Evolutionary conservation across 2,888 invertebrate genomes (phyloP).

Genomic region (Piscicola geometra): DNA sequence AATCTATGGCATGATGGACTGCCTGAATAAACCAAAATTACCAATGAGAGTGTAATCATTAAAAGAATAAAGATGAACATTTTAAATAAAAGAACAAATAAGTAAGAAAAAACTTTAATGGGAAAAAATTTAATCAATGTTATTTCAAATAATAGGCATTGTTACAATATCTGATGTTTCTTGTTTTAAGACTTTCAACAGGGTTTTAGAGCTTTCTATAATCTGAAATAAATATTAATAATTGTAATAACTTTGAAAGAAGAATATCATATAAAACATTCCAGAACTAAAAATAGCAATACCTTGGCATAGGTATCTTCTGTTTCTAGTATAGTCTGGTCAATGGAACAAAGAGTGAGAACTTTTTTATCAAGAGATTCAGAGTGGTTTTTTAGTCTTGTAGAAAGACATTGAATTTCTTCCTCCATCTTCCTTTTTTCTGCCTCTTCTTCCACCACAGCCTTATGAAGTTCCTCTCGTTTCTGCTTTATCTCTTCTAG

Average conservation of each 20-base stretch:
- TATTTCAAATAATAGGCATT: not conserved
- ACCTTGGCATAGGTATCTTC: conserved; percentile 7
- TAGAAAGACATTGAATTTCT: conserved; percentile 6
- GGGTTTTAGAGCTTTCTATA: not conserved
- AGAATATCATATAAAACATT: too few relatives aligned
- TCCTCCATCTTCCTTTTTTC: not conserved
- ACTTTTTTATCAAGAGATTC: conserved; percentile 1
- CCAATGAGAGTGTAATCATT: too few relatives aligned
- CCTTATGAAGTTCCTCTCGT: not conserved
- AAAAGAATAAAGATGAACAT: too few relatives aligned
- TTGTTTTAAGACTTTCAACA: conserved; percentile 1
- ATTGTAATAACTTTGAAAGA: too few relatives aligned
- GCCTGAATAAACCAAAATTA: too few relatives aligned
- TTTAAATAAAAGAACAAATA: too few relatives aligned
- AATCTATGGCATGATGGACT: too few relatives aligned
- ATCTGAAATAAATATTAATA: not conserved
- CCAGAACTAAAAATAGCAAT: too few relatives aligned
- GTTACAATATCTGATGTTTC: not conserved
- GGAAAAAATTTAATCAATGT: too few relatives aligned
- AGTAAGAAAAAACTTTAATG: too few relatives aligned
- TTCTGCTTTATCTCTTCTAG: conserved; percentile 15
- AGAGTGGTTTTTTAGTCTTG: not conserved
- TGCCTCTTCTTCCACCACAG: not conserved
- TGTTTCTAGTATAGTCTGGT: not conserved
- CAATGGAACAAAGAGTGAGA: not conserved